Conservation (phyloP, 2,113 vertebrate genomes). For the Solenodon paradoxus region DNA sequence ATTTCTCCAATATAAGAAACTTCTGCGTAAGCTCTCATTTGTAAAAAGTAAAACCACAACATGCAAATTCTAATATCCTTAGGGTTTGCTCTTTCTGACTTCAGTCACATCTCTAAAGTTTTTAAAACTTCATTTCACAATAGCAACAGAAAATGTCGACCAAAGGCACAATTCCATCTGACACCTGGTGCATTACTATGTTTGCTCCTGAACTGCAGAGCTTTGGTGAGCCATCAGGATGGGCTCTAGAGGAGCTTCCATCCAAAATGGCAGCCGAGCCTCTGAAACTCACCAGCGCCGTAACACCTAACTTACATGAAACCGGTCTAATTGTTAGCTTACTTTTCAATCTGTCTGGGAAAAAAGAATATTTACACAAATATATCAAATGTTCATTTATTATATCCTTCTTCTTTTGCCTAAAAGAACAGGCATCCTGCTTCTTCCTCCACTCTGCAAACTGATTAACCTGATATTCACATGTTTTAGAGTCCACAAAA, state of each 20-base stretch:
- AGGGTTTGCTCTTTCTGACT: conserved; percentile 27
- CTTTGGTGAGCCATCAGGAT: not conserved
- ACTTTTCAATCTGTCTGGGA: not conserved
- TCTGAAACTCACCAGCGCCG: conserved; percentile 26
- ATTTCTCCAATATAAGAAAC: conserved; percentile 36
- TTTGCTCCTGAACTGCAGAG: not conserved
- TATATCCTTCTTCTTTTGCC: not conserved
- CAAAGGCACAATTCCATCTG: not conserved
- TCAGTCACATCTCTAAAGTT: not conserved
- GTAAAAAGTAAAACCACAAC: conserved; percentile 40
- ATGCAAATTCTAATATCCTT: not conserved
- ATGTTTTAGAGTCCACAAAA: conserved; percentile 48
- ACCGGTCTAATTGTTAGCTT: conserved; percentile 14
- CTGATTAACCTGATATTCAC: conserved; percentile 47
- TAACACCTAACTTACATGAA: not conserved
- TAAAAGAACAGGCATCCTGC: not conserved
- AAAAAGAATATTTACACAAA: conserved; percentile 16
- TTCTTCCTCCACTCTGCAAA: not conserved
- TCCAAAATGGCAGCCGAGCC: conserved; percentile 67
- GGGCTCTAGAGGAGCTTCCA: conserved; percentile 45
- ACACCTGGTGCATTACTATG: not conserved
- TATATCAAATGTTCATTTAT: not conserved
- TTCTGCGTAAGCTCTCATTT: conserved; percentile 15
- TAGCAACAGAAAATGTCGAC: conserved; percentile 12
- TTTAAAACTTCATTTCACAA: not conserved